Evolutionary conservation across 2,797 vertebrate species (phyloP).

Genomic region (Microctenopoma steveboyesi): DNA sequence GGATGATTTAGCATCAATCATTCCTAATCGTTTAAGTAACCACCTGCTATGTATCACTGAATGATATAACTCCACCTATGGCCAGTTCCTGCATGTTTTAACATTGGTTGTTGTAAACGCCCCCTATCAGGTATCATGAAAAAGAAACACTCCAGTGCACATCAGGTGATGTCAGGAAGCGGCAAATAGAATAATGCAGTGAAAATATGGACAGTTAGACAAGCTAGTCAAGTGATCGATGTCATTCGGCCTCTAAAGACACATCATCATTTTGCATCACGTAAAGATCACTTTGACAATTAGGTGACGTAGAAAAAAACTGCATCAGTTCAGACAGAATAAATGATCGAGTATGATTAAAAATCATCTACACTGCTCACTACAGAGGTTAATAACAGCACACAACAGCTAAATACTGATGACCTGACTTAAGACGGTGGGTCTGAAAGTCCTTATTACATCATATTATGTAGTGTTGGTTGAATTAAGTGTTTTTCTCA

Average conservation of each 20-base stretch:
- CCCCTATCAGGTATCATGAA: conserved; percentile 15
- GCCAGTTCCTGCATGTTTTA: conserved; percentile 48
- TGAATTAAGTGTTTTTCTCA: not conserved
- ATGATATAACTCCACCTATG: conserved; percentile 30
- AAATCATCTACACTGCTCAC: conserved; percentile 10
- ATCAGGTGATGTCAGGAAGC: conserved; percentile 6
- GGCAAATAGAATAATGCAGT: not conserved
- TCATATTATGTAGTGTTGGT: not conserved
- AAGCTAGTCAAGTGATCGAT: not conserved
- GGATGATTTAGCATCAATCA: conserved; percentile 65
- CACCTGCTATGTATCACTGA: conserved; percentile 29
- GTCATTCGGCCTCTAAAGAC: not conserved
- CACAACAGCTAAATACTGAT: not conserved
- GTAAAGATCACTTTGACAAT: not conserved
- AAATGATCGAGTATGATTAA: not conserved
- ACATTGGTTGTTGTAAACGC: conserved; percentile 13
- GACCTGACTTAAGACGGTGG: conserved; percentile 14
- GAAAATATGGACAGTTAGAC: not conserved
- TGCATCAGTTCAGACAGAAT: not conserved
- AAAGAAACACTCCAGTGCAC: conserved; percentile 2
- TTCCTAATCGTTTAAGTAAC: conserved; percentile 58
- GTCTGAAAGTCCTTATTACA: conserved; percentile 12
- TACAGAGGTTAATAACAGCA: not conserved
- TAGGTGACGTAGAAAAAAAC: not conserved
- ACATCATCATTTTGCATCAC: not conserved